Evolutionary conservation across 2,113 vertebrate species (phyloP).

Genomic region (Oreochromis niloticus): DNA sequence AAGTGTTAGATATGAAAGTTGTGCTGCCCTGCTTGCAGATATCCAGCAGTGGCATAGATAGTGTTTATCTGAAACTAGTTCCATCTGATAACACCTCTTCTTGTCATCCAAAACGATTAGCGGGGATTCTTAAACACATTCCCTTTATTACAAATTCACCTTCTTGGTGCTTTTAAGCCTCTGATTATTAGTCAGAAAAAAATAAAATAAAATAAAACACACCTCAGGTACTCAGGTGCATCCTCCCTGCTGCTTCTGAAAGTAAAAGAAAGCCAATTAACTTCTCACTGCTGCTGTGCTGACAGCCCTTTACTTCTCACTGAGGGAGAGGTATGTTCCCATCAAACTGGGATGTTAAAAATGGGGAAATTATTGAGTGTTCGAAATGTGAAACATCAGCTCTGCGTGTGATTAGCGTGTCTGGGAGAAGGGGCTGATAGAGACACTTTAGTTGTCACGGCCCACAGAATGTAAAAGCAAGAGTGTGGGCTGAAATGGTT

Average conservation of each 20-base stretch:
- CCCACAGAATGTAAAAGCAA: conserved; percentile 27
- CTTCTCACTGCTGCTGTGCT: conserved; percentile 42
- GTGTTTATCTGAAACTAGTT: conserved; percentile 29
- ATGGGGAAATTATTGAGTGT: conserved; percentile 26
- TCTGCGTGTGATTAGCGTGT: conserved; percentile 44
- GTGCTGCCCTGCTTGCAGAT: conserved; percentile 12
- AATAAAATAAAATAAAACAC: neutral
- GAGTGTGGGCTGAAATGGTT: conserved; percentile 7
- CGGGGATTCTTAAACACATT: conserved; percentile 15
- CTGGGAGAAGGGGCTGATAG: conserved; percentile 38
- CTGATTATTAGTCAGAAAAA: conserved; percentile 11
- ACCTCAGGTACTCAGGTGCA: neutral
- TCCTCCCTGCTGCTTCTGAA: conserved; percentile 21
- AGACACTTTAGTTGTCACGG: conserved; percentile 60
- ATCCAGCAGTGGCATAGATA: conserved; percentile 14
- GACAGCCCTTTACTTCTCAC: conserved; percentile 18
- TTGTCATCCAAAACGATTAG: conserved; percentile 19
- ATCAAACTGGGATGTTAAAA: conserved; percentile 17
- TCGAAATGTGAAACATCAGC: conserved; percentile 47
- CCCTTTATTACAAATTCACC: conserved; percentile 43
- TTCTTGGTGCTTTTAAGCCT: conserved; percentile 9
- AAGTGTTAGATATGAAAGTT: conserved; percentile 1
- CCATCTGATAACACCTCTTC: conserved; percentile 19
- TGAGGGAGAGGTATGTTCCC: conserved; percentile 23
- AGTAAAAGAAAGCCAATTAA: conserved; percentile 63